Evolutionary conservation across 1,140 invertebrate species (phyloP).

Genomic region (Macrocentrus cingulum): DNA sequence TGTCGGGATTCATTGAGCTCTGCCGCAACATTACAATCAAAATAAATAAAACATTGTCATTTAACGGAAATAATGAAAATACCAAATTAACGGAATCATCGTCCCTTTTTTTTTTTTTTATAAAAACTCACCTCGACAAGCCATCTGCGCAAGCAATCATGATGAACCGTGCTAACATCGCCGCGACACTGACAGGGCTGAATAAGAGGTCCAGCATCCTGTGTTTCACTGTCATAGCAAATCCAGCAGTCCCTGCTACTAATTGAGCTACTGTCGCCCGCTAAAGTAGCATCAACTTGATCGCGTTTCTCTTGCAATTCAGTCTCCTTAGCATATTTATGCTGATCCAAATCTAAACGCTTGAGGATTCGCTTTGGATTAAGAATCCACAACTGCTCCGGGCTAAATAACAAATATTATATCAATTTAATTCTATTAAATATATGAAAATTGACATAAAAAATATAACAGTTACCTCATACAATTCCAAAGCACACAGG

Average conservation of each 20-base stretch:
- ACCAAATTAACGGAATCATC: too few relatives aligned
- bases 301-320: conserved; percentile 58
- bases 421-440: too few relatives aligned
- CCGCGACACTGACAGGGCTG: conserved; percentile 88
- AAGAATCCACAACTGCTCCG: conserved; percentile 91
- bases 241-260: conserved; percentile 84
- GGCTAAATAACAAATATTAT: conserved; percentile 55
- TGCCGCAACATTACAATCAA: too few relatives aligned
- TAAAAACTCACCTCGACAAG: conserved; percentile 68
- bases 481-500: conserved; percentile 93
- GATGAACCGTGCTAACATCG: conserved; percentile 87
- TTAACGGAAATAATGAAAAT: too few relatives aligned
- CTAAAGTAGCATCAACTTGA: conserved; percentile 15
- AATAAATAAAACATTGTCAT: too few relatives aligned
- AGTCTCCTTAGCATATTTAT: conserved; percentile 56
- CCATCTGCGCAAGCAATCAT: conserved; percentile 89
- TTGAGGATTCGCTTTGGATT: conserved; percentile 86
- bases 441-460: too few relatives aligned
- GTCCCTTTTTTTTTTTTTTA: not conserved
- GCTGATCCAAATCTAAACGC: conserved; percentile 58
- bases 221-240: conserved; percentile 82
- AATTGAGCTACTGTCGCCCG: conserved; percentile 39
- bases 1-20: conserved; percentile 68
- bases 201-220: conserved; percentile 77
- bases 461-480: too few relatives aligned